A percentile compares a stretch with the other conserved stretches of the same genome.
Conservation (phyloP, 2,797 vertebrate species). For the Acipenser oxyrinchus region DNA sequence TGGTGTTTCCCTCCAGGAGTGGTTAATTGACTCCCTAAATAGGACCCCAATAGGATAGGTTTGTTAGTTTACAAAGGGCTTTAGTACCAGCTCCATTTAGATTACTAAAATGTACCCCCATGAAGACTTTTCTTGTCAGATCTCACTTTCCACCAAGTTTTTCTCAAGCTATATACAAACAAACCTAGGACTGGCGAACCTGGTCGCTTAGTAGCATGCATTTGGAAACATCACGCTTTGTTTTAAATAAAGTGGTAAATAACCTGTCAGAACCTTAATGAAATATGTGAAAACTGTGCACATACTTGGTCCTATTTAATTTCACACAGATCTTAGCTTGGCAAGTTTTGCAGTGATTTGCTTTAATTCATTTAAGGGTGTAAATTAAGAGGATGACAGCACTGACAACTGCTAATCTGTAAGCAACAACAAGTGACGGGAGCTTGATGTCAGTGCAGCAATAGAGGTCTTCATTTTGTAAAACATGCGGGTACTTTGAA, state of each 20-base stretch:
- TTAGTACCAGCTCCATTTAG: too few species aligned
- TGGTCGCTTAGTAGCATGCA: background rate
- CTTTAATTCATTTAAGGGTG: conserved; percentile 53
- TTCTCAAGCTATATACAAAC: too few species aligned
- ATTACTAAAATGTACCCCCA: too few species aligned
- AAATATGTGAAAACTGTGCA: conserved; percentile 10
- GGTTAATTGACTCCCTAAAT: too few species aligned
- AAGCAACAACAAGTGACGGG: conserved; percentile 54
- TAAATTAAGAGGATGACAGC: conserved; percentile 63
- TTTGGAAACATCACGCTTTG: conserved; percentile 7
- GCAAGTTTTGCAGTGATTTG: conserved; percentile 36
- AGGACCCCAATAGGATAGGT: too few species aligned
- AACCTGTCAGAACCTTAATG: conserved; percentile 11
- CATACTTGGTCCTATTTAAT: conserved; percentile 14
- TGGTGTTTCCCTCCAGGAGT: too few species aligned
- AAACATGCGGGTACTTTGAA: conserved; percentile 44
- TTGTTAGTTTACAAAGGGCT: too few species aligned
- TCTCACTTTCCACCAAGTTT: too few species aligned
- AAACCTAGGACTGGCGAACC: background rate
- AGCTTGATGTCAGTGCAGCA: conserved; percentile 54
- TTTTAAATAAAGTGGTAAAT: conserved; percentile 14
- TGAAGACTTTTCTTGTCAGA: too few species aligned
- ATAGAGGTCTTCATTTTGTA: conserved; percentile 53
- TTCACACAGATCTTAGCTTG: conserved; percentile 29
- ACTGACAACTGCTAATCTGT: conserved; percentile 64